Base-by-base conservation (phyloP, 2,797 vertebrate species). In the Propithecus deckenii region DNA sequence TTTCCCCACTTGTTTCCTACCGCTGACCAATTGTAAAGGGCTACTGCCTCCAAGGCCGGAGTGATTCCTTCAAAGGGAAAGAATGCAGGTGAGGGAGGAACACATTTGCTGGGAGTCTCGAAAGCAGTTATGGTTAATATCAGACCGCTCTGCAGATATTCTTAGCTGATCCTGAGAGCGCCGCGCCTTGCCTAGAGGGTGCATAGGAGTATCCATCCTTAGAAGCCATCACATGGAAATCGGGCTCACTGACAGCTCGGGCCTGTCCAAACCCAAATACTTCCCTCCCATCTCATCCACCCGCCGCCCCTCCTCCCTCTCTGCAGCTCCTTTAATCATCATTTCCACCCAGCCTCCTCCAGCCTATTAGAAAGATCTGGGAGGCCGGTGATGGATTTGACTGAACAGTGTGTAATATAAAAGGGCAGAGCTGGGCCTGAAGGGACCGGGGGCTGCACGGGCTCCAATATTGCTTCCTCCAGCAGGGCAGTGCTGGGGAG, bases 381-480 rank as follows among this genome's bases (percentile, higher is more conserved):
- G 92, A 92, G 96, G 86, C 88, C 1, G n/a, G 90, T 96, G 97
- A 96, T 94, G 98, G 98, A 95, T 97, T 89, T 97, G 97, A 97
- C 96, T 86, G 97, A 96, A 96, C 85, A 81, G 94, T 94, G 92
- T 50, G 84, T 98, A 97, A 97, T 98, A 97, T 97, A 85, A 97
- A 98, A 97, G 97, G 97, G 98, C 98, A 98, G 84, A 5, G 67
- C 96, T 25, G 41, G 95, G 97, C 96, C 97, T 35, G 87, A 48
- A 93, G 95, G 96, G 97, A 97, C 97, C 50, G 7, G 88, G 93
- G 94, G 97, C 96, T 94, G 96, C 89, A 28, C 0, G 32, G 74
- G 95, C 97, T 72, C 67, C 0, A 14, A 98, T 98, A 98, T 98
- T 98, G 97, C 97, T 94, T 98, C 97, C 35, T 80, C 96, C 94